These are phyloP conservation scores for Eretmocerus hayati DNA, from an alignment of 2,888 invertebrate species.

Conservation along the genomic window DNA sequence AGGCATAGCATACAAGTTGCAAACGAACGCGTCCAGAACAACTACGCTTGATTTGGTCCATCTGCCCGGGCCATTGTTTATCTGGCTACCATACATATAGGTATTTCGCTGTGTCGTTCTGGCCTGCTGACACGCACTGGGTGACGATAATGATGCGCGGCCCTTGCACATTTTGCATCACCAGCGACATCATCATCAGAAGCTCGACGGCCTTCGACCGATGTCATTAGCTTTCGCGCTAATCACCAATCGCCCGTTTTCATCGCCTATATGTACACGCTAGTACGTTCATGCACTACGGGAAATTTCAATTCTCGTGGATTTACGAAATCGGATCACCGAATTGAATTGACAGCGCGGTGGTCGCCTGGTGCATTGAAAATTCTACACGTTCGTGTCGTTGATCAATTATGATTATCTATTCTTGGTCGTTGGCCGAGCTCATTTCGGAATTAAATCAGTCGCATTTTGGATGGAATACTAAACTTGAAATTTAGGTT, in stretches of 20 bases:
- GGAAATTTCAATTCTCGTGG: neutral
- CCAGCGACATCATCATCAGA: neutral
- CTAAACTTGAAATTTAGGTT: too few species aligned
- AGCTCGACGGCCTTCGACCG: neutral
- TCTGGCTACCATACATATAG: too few species aligned
- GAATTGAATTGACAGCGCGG: neutral
- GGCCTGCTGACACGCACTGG: constrained; percentile 21
- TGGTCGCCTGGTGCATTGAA: neutral
- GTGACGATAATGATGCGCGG: constrained; percentile 28
- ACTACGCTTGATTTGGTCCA: too few species aligned
- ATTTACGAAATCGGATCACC: neutral
- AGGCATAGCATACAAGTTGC: too few species aligned
- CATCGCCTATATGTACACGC: neutral
- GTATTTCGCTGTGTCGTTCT: too few species aligned
- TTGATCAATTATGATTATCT: too few species aligned
- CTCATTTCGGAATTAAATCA: too few species aligned
- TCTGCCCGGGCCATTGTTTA: too few species aligned
- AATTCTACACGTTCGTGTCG: neutral
- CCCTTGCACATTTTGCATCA: neutral
- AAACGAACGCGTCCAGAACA: too few species aligned
- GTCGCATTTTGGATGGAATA: too few species aligned
- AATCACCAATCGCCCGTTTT: neutral
- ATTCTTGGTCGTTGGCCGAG: too few species aligned
- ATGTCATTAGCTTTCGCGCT: neutral
- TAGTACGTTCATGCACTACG: too few species aligned